A percentile compares a stretch with the other conserved stretches of the same genome.
Conservation (phyloP, 92 coral and sea anemone species). For the Parazoanthus swiftii region DNA sequence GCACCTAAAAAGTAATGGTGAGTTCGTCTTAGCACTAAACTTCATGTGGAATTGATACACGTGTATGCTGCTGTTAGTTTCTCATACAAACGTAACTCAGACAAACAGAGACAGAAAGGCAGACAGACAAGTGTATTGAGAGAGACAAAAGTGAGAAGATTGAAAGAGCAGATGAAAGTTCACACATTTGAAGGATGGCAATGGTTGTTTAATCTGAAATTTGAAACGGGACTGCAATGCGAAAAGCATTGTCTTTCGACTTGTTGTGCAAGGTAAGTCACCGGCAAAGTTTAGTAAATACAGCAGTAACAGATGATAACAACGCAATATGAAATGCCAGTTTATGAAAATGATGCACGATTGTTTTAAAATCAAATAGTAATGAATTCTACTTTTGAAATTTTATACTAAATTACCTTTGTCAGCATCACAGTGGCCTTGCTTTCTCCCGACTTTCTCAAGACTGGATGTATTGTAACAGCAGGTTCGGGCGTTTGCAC, state of each 20-base stretch:
- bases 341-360: background rate
- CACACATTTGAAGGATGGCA: too few species aligned
- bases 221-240: too few species aligned
- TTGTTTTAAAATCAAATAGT: background rate
- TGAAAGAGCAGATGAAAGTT: too few species aligned
- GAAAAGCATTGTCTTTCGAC: too few species aligned
- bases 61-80: background rate
- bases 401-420: slow-evolving; percentile 3
- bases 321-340: too few species aligned
- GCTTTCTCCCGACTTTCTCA: slow-evolving; percentile 40
- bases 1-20: background rate
- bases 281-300: too few species aligned
- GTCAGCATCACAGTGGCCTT: slow-evolving; percentile 24
- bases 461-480: slow-evolving; percentile 4
- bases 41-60: background rate
- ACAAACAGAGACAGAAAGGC: too few species aligned
- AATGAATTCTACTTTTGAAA: background rate
- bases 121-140: background rate
- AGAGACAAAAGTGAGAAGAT: too few species aligned
- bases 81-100: background rate
- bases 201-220: too few species aligned
- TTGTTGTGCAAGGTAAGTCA: too few species aligned
- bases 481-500: slow-evolving; percentile 13
- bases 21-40: background rate
- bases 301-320: too few species aligned